Base-by-base conservation (phyloP, 2,113 vertebrate species). In the Brachyhypopomus gauderio region DNA sequence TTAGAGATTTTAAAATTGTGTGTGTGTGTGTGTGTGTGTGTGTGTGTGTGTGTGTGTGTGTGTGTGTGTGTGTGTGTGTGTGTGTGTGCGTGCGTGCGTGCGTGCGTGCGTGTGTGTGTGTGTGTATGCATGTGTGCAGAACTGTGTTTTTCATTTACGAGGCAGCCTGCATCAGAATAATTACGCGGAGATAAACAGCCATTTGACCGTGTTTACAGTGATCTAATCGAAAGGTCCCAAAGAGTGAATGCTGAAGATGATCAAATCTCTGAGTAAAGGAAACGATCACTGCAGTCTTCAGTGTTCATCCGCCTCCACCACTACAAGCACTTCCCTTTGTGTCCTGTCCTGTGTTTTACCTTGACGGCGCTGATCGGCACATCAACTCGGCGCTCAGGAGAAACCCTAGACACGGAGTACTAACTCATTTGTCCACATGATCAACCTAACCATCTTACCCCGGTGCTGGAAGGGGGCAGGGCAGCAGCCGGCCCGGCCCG, bases 231-330 rank as follows among this genome's bases (percentile, higher is more conserved):
- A 87, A 85, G 85, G 87, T 86, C 88, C 83, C 80, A 82, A 86
- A 86, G 84, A 84, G 85, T 72, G 78, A 87, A 84, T 62, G 72
- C 78, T 87, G 90, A 89, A 87, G 86, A 91, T 88, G 90, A 91
- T 91, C 89, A 90, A 90, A 91, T 91, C 91, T 90, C 83, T 16
- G 82, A 85, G 85, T 92, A 89, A 91, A 90, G 88, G 88, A 90
- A 90, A 86, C 85, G 87, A 93, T 91, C 89, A 84, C 81, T 75
- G 36, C 87, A 86, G 85, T 89, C 87, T 89, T 88, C 85, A 66
- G 81, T 85, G 69, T 87, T 88, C 83, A 86, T 82, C 84, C 81
- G 72, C 88, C 88, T 73, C 86, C 67, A 80, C 70, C 66, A 52
- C 85, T 86, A 81, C 78, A 88, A 77, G 88, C 81, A 83, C 77